Base-by-base conservation (phyloP, 2,113 vertebrate genomes). In the Rhynchopsitta pachyrhyncha region DNA sequence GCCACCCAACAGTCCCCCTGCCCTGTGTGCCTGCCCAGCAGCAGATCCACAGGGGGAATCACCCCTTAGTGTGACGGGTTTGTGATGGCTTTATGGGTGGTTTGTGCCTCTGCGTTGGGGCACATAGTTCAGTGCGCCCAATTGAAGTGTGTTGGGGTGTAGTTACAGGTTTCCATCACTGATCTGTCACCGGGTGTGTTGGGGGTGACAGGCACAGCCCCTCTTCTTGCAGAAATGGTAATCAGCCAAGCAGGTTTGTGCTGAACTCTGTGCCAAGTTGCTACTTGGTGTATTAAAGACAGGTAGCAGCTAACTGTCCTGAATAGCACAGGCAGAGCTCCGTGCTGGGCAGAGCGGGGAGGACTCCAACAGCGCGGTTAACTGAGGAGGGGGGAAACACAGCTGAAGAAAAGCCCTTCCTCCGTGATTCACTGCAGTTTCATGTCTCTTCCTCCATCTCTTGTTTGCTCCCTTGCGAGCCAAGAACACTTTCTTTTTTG, bases 351-450 rank as follows among this genome's bases (percentile, higher is more conserved):
- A 29, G 94, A 87, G 93, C 41, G 0, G 31, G 25, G 49, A 37
- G 95, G 90, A 92, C 88, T 94, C 92, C 90, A 96, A 97, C 88
- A 46, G 50, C 63, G 35, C 57, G 57, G 17, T 75, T 59, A 69
- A 17, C 19, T 33, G 59, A 10, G 59, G 27, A 35, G n/a, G 33
- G 10, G 57, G 57, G 9, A 59, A 35, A 35, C 57, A n/a, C 13
- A 35, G 57, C 57, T 59, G 33, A 59, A 59, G 57, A 24, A 59
- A 59, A 35, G 57, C 37, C 39, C 29, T 52, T 28, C 55, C 73
- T 55, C 59, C 2, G 0, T 31, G 31, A 77, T 52, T 71, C 74
- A 28, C 11, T 15, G 33, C 23, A 9, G 5, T 33, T 86, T 13
- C 63, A 46, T 6, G 15, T 76, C 31, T 70, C 75, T 67, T 46